These are phyloP conservation scores for Leptinotarsa texana DNA, from an alignment of 1,140 invertebrate genomes.

Conservation along the genomic window DNA sequence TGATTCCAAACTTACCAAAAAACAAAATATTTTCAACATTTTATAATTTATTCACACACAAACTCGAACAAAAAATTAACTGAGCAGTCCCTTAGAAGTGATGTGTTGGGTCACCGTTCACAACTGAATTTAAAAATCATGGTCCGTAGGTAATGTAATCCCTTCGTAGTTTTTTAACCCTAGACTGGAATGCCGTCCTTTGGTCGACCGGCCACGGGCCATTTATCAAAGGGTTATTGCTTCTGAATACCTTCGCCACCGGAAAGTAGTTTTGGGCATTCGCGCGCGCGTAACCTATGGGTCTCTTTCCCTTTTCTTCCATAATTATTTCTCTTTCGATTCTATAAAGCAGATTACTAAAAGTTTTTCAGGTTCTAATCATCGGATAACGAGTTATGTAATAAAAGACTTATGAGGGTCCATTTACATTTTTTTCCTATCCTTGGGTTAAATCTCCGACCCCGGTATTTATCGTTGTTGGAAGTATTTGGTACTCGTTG, in stretches of 20 bases:
- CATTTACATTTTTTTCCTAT: not conserved
- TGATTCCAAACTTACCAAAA: constrained; percentile 9
- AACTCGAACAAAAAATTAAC: no score
- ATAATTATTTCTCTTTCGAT: constrained; percentile 1
- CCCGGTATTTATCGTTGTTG: not conserved
- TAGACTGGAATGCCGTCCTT: constrained; percentile 43
- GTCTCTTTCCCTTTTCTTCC: not conserved
- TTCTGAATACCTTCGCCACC: constrained; percentile 12
- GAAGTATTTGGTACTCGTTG: no score
- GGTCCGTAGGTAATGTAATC: constrained; percentile 47
- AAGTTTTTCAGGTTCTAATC: constrained; percentile 15
- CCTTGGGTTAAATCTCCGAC: not conserved
- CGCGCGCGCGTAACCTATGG: not conserved
- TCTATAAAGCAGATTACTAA: not conserved
- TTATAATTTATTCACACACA: not conserved
- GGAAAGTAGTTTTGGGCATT: constrained; percentile 12
- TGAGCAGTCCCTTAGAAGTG: no score
- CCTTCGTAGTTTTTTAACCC: constrained; percentile 55
- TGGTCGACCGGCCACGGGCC: not conserved
- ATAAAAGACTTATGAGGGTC: not conserved
- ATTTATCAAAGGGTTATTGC: constrained; percentile 23
- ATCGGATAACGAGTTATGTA: constrained; percentile 12
- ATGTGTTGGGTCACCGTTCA: not conserved
- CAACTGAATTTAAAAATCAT: constrained; percentile 47
- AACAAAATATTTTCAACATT: not conserved